Evolutionary conservation across 2,888 invertebrate genomes (phyloP), one percentile per base, ranked within the genome.

Genomic region (Cyclophora albipunctata): DNA sequence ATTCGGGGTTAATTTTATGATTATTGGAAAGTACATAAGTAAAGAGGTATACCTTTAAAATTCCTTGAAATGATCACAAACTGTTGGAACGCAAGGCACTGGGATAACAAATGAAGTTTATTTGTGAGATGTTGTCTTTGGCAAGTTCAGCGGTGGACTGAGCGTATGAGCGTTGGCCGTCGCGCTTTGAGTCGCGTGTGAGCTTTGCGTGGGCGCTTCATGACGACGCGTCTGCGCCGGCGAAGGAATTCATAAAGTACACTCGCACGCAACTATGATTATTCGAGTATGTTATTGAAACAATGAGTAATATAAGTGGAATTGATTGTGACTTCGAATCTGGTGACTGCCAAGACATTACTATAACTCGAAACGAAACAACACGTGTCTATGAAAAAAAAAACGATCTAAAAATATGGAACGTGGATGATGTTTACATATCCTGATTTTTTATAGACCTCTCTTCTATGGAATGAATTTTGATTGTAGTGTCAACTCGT

Each of bases 141-240:
- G 67, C 69, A 77, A 81, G 84, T 73, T 83, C 76, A 70, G 78
- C 73, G 69, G 71, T 74, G 72, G 65, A 88, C 87, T 88, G 86
- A 80, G 62, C 58, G 63, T 55, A 49, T 58, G 60, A 58, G 62
- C 55, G 62, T 67, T 66, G 48, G 54, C 73, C 74, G 69, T 62
- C 67, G 68, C 66, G 77, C 81, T 82, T 81, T 83, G 73, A 79
- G 63, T 68, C 59, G 55, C 55, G 64, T 60, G 58, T 50, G 67
- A 78, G 74, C 76, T 78, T 76, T 69, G 84, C 79, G 87, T 84
- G 78, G 85, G 86, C 73, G 77, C 53, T 50, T 60, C 54, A 63
- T 64, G 60, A 62, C 61, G 60, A 59, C 64, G 70, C 71, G 78
- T 73, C 74, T 75, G 77, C 73, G 75, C 51, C 63, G 63, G 64